phyloP scores from a whole-genome alignment of 2,113 vertebrate species.

The Diglossa brunneiventris region DNA sequence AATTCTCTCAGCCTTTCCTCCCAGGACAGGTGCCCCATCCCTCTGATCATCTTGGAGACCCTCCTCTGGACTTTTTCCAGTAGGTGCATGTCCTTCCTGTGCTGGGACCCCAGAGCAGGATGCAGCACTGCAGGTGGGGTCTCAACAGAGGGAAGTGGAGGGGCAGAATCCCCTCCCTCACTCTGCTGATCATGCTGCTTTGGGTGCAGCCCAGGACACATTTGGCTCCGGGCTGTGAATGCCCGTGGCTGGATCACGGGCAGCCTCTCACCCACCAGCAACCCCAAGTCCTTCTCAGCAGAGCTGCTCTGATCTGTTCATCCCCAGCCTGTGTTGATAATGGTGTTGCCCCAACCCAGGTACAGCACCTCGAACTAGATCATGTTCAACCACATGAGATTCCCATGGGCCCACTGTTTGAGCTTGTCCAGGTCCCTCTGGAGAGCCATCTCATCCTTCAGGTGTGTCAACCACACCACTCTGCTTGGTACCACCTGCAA shows the following conservation, averaged over 20 bases:
- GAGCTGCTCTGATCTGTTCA: background rate
- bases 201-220: background rate
- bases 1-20: background rate
- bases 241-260: background rate
- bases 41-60: background rate
- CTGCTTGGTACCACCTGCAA: background rate
- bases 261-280: background rate
- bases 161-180: fast-evolving
- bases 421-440: background rate
- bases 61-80: background rate
- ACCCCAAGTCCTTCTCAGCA: background rate
- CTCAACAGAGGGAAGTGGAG: background rate
- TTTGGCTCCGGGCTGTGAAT: background rate
- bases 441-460: background rate
- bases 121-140: background rate
- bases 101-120: background rate
- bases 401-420: background rate
- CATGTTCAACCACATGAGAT: background rate
- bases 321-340: too few relatives aligned
- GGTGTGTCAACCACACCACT: background rate
- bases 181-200: background rate
- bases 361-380: background rate
- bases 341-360: fast-evolving
- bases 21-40: background rate
- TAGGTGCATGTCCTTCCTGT: background rate